These are phyloP conservation scores for Clistopyga incitator DNA, from an alignment of 2,888 invertebrate species.

Conservation along the genomic window DNA sequence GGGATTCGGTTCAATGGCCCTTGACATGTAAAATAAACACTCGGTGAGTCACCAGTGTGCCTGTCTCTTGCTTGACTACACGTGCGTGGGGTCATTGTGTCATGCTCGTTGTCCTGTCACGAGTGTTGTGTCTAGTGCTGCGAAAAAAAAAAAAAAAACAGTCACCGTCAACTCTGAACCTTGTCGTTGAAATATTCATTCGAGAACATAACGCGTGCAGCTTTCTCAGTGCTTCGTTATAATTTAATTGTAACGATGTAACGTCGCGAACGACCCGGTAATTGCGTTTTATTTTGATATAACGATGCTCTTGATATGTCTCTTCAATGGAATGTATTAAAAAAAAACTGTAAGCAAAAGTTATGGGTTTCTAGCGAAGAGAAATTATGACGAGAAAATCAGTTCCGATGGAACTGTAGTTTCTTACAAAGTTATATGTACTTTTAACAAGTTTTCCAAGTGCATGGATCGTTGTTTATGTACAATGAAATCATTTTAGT, in stretches of 20 bases:
- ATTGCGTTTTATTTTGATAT: not conserved
- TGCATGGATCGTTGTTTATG: not conserved
- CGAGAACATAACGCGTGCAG: not conserved
- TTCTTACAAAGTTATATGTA: not conserved
- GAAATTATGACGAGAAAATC: not conserved
- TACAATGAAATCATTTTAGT: no score
- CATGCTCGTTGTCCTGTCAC: conserved; percentile 27
- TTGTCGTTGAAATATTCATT: conserved; percentile 13
- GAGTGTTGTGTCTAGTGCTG: conserved; percentile 18
- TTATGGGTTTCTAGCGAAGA: not conserved
- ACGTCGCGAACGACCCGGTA: not conserved
- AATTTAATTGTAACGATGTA: conserved; percentile 6
- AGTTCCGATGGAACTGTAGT: not conserved
- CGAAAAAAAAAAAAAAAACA: not conserved
- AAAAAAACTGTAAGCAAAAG: not conserved
- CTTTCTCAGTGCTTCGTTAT: not conserved
- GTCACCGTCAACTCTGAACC: not conserved
- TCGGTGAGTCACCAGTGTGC: conserved; percentile 3
- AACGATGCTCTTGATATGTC: not conserved
- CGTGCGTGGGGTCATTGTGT: conserved; percentile 68
- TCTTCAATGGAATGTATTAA: not conserved
- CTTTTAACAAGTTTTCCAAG: not conserved
- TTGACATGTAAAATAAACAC: conserved; percentile 5
- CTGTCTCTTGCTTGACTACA: conserved; percentile 37
- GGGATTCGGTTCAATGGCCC: conserved; percentile 2